Percentiles rank a stretch among this genome's conserved stretches.
phyloP scores from a whole-genome alignment of 2,888 invertebrate genomes.

The Plagiodera versicolora region DNA sequence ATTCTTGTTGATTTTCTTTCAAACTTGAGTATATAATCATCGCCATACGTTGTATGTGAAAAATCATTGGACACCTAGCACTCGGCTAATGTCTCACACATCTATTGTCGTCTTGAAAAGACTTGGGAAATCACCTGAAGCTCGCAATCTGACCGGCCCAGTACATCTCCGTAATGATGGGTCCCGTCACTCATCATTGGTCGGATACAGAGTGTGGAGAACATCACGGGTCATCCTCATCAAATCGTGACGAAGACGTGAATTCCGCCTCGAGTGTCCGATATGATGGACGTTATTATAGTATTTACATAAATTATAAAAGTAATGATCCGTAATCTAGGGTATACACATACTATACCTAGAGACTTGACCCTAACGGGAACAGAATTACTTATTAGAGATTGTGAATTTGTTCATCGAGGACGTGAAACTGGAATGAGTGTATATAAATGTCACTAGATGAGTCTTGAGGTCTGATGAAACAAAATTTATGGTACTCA shows the following conservation, averaged over 20 bases:
- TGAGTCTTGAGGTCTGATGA: no score
- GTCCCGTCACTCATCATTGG: conserved; percentile 56
- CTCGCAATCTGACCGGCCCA: conserved; percentile 32
- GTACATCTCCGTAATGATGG: conserved; percentile 50
- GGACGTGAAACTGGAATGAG: background rate
- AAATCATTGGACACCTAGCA: no score
- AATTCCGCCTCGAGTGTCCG: conserved; percentile 35
- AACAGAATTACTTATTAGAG: background rate
- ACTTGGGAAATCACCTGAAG: conserved; percentile 43
- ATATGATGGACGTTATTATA: conserved; percentile 51
- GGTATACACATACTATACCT: background rate
- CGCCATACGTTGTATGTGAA: no score
- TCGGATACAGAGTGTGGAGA: conserved; percentile 21
- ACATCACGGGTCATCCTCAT: conserved; percentile 24
- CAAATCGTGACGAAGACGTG: conserved; percentile 47
- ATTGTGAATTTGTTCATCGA: background rate
- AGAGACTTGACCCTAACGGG: conserved; percentile 3
- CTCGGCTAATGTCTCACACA: conserved; percentile 26
- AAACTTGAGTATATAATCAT: no score
- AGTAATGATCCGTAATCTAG: conserved; percentile 22
- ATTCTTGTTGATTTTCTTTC: background rate
- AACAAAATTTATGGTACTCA: no score
- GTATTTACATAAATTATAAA: conserved; percentile 56
- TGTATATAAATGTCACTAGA: no score
- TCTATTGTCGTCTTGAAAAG: conserved; percentile 25